Evolutionary conservation across 1,140 invertebrate genomes (phyloP).

Genomic region (Manduca sexta): DNA sequence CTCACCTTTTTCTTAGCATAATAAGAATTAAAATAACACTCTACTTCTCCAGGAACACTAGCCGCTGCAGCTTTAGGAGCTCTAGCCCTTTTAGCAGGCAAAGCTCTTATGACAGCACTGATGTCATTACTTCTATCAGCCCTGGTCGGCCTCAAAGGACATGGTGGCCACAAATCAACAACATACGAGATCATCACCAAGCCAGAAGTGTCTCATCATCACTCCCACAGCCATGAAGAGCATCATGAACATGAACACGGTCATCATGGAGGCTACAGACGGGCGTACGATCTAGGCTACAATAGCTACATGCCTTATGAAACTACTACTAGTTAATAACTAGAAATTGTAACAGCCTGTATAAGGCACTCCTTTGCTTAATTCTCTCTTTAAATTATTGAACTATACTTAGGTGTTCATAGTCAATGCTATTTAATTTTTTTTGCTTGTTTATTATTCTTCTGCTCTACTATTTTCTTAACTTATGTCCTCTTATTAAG

Average conservation of each 20-base stretch:
- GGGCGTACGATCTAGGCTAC: conserved; percentile 65
- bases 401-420: no score
- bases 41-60: conserved; percentile 75
- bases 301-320: conserved; percentile 64
- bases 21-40: background rate
- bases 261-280: conserved; percentile 60
- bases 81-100: conserved; percentile 83
- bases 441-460: no score
- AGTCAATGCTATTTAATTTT: no score
- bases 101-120: conserved; percentile 86
- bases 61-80: conserved; percentile 83
- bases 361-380: no score
- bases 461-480: no score
- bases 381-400: no score
- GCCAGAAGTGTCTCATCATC: conserved; percentile 81
- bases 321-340: conserved; percentile 24
- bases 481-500: no score
- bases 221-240: conserved; percentile 80
- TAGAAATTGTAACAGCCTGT: no score
- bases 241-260: conserved; percentile 65
- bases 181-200: conserved; percentile 89
- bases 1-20: no score
- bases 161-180: conserved; percentile 78
- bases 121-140: conserved; percentile 85
- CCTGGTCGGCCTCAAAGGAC: conserved; percentile 82